Evolutionary conservation across 2,797 vertebrate species (phyloP), one percentile per base, ranked within the genome.

Genomic region (Cryptoblepharus egeriae): DNA sequence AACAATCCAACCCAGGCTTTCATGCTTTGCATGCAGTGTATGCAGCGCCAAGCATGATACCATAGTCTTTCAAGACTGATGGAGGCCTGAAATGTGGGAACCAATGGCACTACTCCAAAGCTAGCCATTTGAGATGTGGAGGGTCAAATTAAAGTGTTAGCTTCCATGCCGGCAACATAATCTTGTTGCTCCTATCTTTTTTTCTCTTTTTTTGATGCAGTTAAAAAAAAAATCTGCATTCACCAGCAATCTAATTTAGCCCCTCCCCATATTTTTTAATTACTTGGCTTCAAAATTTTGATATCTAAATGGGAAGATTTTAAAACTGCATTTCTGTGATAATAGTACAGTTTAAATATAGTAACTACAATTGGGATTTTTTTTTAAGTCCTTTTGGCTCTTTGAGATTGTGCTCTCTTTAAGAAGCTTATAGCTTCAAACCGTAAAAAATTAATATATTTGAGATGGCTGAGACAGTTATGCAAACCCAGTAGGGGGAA

Each of bases 281-380:
- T 91, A 83, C 89, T 86, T 82, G 87, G 88, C 91, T 87, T 90
- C 88, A 87, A 83, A 93, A 93, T 76, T 89, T 86, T 91, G 90
- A 65, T 85, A 90, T 92, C 87, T 90, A 89, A 93, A 79, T 87
- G 87, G 86, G 89, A 91, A 81, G 89, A 87, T 81, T 93, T 93
- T 90, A 91, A 92, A 94, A 85, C 91, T 92, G 89, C 84, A 86
- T 82, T 88, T 95, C 89, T 93, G 88, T 87, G 81, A 88, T 87
- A 93, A 92, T 93, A 93, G 94, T 91, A 87, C 79, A 67, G 88
- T 92, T 95, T 95, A 95, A 95, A 96, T 94, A 94, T 92, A 95
- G 94, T 85, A 93, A 92, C 93, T 86, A 65, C 88, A 39, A 35
- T 64, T 39, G 26, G 20, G 6, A n/a, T n/a, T 20, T 30, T 77